phyloP scores from a whole-genome alignment of 2,888 invertebrate species.

The Cotesia congregata region DNA sequence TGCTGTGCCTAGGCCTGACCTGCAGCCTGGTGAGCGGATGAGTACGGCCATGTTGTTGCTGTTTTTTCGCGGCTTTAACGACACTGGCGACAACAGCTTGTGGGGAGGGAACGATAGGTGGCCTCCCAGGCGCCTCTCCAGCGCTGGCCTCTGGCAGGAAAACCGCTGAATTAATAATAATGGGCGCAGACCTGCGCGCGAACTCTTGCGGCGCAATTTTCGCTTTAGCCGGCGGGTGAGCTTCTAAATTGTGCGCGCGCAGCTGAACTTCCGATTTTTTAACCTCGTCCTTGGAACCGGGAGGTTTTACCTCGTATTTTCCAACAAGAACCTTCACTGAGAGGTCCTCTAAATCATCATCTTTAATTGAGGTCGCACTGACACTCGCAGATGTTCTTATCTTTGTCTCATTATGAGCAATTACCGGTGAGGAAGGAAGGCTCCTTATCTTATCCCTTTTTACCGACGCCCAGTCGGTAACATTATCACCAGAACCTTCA shows the following conservation, averaged over 20 bases:
- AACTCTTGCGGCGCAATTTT: slow-evolving; percentile 63
- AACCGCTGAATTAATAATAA: slow-evolving; percentile 58
- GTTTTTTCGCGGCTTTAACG: slow-evolving; percentile 81
- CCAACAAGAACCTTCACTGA: slow-evolving; percentile 84
- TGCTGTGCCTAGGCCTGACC: slow-evolving; percentile 83
- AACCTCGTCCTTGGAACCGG: slow-evolving; percentile 40
- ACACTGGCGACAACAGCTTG: slow-evolving; percentile 78
- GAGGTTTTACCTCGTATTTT: slow-evolving; percentile 77
- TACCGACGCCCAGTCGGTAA: slow-evolving; percentile 51
- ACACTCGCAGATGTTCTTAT: slow-evolving; percentile 54
- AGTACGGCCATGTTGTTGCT: slow-evolving; percentile 91
- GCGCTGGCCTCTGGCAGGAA: slow-evolving; percentile 42
- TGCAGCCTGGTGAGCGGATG: slow-evolving; percentile 92
- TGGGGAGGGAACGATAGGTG: slow-evolving; percentile 71
- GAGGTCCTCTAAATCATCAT: slow-evolving; percentile 72
- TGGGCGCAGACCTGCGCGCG: slow-evolving; percentile 63
- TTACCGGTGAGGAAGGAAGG: slow-evolving; percentile 74
- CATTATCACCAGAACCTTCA: slow-evolving; percentile 43
- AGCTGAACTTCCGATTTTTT: slow-evolving; percentile 59
- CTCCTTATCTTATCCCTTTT: slow-evolving; percentile 65
- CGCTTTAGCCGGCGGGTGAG: slow-evolving; percentile 63
- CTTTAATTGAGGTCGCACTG: slow-evolving; percentile 26
- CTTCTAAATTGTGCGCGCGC: slow-evolving; percentile 59
- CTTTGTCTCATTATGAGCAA: slow-evolving; percentile 72
- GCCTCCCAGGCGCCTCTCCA: slow-evolving; percentile 65